Base-by-base conservation (phyloP, 2,113 vertebrate species). In the Carlito syrichta region DNA sequence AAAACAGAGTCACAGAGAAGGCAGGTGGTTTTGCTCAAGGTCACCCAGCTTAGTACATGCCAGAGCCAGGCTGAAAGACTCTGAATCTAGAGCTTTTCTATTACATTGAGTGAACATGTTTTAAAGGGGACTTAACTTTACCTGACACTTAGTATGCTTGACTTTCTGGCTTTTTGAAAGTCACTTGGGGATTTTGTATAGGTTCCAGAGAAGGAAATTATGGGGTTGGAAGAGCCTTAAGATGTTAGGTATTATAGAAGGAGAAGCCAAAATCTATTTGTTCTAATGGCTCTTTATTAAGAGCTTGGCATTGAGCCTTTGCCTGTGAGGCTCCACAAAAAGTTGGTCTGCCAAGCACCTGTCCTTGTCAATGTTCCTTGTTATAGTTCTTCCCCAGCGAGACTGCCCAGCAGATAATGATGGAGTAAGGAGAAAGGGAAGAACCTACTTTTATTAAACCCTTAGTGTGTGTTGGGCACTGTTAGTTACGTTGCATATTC, bases 231-330 rank as follows among this genome's bases (percentile, higher is more conserved):
- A 89, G 89, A 76, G 13, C 20, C 14, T 38, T 79, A 68, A 82
- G 76, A 89, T 50, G 69, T 56, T 71, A 81, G 73, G 8, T 86
- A 62, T 89, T 97, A 89, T 50, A 82, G 78, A 74, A 94, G 38
- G 35, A 91, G 86, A 93, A 93, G 94, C 95, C 71, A 85, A 82
- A 77, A 60, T 83, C 62, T 86, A 35, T 93, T 86, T 63, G 40
- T 68, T 90, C 73, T 77, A 38, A 66, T 68, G 74, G 19, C 48
- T 95, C 11, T 82, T 94, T 92, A 86, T 93, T 96, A 95, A 95
- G 74, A 94, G 25, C 88, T 95, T 98, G 96, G 96, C 93, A 56
- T n/a, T 6, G 69, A 92, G 91, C 94, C 88, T 60, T 62, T 68
- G 69, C 78, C 50, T 54, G 40, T 40, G 25, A 54, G 78, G 1